These are phyloP conservation scores for Tolmerus cingulatus DNA, from an alignment of 2,888 invertebrate genomes.

Conservation along the genomic window DNA sequence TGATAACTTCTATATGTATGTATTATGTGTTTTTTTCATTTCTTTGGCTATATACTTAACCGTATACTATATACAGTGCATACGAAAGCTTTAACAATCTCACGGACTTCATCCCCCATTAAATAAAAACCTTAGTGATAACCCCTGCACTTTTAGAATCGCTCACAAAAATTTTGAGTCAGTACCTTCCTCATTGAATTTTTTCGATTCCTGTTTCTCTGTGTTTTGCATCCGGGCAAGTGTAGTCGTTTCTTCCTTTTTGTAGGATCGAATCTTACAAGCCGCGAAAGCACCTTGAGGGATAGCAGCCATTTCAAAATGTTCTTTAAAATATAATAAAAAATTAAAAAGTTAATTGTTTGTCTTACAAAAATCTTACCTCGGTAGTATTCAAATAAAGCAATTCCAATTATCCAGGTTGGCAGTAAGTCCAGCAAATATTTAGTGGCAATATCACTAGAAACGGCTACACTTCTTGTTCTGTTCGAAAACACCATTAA, in stretches of 20 bases:
- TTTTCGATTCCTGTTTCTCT: constrained; percentile 56
- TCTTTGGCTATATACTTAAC: neutral
- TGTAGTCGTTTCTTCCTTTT: constrained; percentile 66
- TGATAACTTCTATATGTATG: neutral
- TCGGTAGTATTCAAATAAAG: neutral
- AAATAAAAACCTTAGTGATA: neutral
- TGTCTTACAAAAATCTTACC: neutral
- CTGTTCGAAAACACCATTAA: constrained; percentile 30
- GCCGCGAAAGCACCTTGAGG: constrained; percentile 80
- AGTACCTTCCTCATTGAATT: constrained; percentile 57
- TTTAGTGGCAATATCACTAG: neutral
- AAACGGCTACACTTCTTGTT: neutral
- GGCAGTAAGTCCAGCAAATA: neutral
- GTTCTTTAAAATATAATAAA: constrained; percentile 6
- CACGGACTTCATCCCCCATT: neutral
- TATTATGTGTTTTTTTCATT: neutral
- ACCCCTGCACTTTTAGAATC: neutral
- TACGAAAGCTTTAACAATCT: neutral
- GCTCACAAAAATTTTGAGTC: neutral
- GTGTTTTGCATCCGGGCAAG: constrained; percentile 66
- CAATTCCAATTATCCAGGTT: neutral
- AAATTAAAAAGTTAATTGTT: neutral
- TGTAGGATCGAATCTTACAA: constrained; percentile 69
- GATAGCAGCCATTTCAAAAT: constrained; percentile 72
- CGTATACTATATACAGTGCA: neutral